Evolutionary conservation across 2,888 invertebrate genomes (phyloP).

Genomic region (Drosophila phalerata): DNA sequence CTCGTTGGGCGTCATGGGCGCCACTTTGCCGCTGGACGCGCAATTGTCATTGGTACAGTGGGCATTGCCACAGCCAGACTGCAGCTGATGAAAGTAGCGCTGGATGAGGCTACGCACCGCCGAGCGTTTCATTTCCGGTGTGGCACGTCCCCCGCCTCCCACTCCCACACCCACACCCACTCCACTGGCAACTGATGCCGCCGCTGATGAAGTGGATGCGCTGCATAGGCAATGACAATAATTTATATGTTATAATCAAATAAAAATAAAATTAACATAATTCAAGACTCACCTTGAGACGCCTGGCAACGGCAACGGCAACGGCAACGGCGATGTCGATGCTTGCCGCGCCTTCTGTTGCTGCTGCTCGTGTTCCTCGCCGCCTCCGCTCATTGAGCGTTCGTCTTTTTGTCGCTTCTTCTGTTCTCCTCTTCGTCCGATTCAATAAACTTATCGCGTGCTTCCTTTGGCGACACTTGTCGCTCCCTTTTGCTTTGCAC

Average conservation of each 20-base stretch:
- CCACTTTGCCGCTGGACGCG: conserved; percentile 95
- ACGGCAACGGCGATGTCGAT: conserved; percentile 34
- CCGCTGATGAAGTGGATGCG: conserved; percentile 63
- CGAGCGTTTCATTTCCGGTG: conserved; percentile 89
- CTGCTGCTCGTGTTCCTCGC: conserved; percentile 56
- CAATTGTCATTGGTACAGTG: conserved; percentile 94
- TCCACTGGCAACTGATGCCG: conserved; percentile 17
- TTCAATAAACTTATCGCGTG: conserved; percentile 33
- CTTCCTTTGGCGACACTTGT: conserved; percentile 46
- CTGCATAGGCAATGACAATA: conserved; percentile 20
- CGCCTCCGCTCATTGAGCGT: conserved; percentile 66
- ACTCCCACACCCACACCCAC: conserved; percentile 4
- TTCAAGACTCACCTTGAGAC: conserved; percentile 34
- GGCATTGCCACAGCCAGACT: conserved; percentile 96
- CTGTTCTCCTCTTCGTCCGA: background rate
- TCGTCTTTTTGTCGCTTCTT: conserved; percentile 20
- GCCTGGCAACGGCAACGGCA: conserved; percentile 47
- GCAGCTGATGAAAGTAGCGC: conserved; percentile 96
- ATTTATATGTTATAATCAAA: conserved; percentile 6
- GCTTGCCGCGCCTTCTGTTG: conserved; percentile 54
- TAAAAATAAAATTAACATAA: conserved; percentile 20
- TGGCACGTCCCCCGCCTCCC: conserved; percentile 49
- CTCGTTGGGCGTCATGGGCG: conserved; percentile 92
- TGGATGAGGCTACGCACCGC: conserved; percentile 95
- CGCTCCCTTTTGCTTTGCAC: conserved; percentile 1